phyloP scores from a whole-genome alignment of 2,113 vertebrate genomes.

The Tichodroma muraria region DNA sequence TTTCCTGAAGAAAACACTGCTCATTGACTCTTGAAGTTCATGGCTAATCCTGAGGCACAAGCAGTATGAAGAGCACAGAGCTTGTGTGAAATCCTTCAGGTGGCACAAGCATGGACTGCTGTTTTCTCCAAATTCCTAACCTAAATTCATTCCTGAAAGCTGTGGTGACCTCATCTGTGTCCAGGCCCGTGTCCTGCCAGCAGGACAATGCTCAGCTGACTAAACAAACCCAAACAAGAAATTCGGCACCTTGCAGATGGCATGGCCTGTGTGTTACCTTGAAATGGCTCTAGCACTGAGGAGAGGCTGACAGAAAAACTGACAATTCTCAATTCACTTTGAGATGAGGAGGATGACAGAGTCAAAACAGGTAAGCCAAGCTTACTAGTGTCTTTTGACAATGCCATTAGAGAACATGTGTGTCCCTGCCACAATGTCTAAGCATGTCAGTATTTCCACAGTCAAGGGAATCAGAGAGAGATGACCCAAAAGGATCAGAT shows the following conservation, averaged over 20 bases:
- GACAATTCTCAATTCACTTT: neutral
- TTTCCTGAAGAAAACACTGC: neutral
- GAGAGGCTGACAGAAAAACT: neutral
- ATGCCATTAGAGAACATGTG: neutral
- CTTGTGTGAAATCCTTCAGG: neutral
- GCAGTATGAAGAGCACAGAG: neutral
- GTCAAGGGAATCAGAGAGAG: neutral
- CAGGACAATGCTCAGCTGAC: neutral
- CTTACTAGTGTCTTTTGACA: neutral
- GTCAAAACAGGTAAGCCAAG: neutral
- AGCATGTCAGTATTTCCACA: neutral
- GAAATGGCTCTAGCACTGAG: neutral
- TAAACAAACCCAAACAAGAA: neutral
- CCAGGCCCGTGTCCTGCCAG: neutral
- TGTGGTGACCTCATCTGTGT: neutral
- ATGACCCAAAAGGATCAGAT: neutral
- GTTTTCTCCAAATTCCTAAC: neutral
- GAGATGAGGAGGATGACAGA: neutral
- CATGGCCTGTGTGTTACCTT: neutral
- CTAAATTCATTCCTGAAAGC: neutral
- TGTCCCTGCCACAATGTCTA: neutral
- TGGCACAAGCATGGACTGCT: neutral
- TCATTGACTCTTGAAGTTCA: neutral
- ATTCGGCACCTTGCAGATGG: neutral
- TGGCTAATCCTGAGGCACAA: neutral